phyloP scores from a whole-genome alignment of 2,113 vertebrate genomes.

The Irena cyanogastra region DNA sequence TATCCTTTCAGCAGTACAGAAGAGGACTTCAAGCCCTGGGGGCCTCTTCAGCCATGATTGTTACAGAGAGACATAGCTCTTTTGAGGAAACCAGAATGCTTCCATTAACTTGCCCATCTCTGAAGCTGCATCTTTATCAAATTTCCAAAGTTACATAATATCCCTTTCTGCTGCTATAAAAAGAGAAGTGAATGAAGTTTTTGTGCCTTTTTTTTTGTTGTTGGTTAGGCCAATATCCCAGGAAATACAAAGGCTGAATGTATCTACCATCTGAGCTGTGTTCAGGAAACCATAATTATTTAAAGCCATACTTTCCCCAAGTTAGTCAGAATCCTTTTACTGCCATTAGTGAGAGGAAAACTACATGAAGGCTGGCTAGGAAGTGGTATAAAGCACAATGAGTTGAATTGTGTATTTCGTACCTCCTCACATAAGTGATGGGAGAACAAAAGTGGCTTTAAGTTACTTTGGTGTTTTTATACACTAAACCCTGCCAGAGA shows the following conservation, averaged over 20 bases:
- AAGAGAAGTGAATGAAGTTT: slow-evolving; percentile 23
- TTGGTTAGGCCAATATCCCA: not conserved
- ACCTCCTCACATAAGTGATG: not conserved
- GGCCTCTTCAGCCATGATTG: not conserved
- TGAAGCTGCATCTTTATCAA: not conserved
- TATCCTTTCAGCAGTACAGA: slow-evolving; percentile 42
- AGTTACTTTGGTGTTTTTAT: slow-evolving; percentile 11
- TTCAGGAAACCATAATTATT: not conserved
- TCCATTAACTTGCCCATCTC: not conserved
- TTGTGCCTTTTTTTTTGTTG: not conserved
- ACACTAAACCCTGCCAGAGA: not conserved
- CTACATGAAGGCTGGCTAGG: not conserved
- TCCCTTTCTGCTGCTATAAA: slow-evolving; percentile 19
- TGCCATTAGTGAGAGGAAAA: not conserved
- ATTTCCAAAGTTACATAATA: slow-evolving; percentile 35
- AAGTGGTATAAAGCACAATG: slow-evolving; percentile 21
- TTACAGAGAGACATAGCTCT: not conserved
- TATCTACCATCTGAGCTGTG: not conserved
- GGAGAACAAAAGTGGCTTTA: slow-evolving; percentile 20
- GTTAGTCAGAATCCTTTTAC: not conserved
- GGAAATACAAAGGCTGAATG: slow-evolving; percentile 35
- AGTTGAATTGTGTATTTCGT: not conserved
- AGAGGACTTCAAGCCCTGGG: not conserved
- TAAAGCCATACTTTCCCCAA: not conserved
- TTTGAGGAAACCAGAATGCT: slow-evolving; percentile 33